These are phyloP conservation scores for Drosophila percnosoma DNA, from an alignment of 2,888 invertebrate species.

Conservation along the genomic window DNA sequence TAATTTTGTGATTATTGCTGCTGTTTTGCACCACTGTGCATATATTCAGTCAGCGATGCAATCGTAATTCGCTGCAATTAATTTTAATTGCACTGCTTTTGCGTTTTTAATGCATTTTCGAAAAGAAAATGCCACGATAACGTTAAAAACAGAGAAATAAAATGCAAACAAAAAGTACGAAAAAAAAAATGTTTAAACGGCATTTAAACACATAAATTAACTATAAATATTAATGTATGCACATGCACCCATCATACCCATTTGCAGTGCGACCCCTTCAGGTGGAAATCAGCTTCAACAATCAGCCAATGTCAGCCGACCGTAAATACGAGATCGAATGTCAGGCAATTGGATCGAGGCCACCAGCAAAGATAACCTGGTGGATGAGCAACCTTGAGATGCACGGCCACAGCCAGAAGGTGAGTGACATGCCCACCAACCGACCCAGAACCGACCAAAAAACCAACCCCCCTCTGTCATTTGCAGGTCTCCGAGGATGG, in stretches of 20 bases:
- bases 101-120: slow-evolving; percentile 67
- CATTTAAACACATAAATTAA: slow-evolving; percentile 74
- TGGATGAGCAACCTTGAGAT: slow-evolving; percentile 91
- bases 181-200: slow-evolving; percentile 40
- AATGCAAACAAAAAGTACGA: slow-evolving; percentile 4
- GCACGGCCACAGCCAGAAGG: slow-evolving; percentile 85
- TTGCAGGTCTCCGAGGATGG: slow-evolving; percentile 91
- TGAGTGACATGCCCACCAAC: slow-evolving; percentile 35
- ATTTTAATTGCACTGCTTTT: slow-evolving; percentile 75
- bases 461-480: neutral
- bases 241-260: slow-evolving; percentile 8
- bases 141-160: slow-evolving; percentile 20
- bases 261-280: slow-evolving; percentile 91
- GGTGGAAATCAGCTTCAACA: slow-evolving; percentile 91
- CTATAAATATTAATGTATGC: slow-evolving; percentile 65
- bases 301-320: slow-evolving; percentile 93
- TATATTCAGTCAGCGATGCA: slow-evolving; percentile 34
- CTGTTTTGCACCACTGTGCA: slow-evolving; percentile 15
- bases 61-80: slow-evolving; percentile 74
- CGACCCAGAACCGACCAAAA: neutral
- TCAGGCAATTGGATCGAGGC: slow-evolving; percentile 92
- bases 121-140: slow-evolving; percentile 40
- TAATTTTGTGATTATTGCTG: slow-evolving; percentile 25
- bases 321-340: slow-evolving; percentile 93
- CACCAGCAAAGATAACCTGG: slow-evolving; percentile 94